A percentile compares a stretch with the other conserved stretches of the same genome.
Conservation (phyloP, 1,140 invertebrate species). For the Whitmania pigra region DNA sequence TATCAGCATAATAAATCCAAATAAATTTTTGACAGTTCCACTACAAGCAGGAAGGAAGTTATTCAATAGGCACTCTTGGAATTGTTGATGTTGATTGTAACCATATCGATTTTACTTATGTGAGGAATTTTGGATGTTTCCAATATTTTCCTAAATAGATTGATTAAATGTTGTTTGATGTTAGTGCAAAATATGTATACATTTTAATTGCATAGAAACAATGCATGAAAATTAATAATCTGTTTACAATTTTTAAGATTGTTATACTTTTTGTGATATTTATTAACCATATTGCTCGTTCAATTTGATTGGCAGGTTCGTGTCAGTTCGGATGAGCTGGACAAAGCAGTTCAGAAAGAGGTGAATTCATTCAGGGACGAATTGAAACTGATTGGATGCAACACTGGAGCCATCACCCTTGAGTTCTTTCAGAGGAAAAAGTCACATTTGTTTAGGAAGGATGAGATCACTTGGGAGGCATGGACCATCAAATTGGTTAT, state of each 20-base stretch:
- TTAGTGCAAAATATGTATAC: neutral
- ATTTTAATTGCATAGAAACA: neutral
- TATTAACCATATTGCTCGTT: neutral
- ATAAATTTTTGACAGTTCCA: constrained; percentile 51
- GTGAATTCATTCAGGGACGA: constrained; percentile 74
- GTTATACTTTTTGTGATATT: neutral
- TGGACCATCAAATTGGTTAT: constrained; percentile 85
- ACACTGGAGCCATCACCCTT: constrained; percentile 63
- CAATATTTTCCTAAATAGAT: neutral
- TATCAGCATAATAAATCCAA: neutral
- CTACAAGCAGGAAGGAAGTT: constrained; percentile 81
- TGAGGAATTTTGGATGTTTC: constrained; percentile 37
- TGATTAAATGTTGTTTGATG: neutral
- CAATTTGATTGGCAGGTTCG: constrained; percentile 50
- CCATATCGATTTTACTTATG: constrained; percentile 92
- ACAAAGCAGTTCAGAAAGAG: constrained; percentile 61
- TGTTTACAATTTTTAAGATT: neutral
- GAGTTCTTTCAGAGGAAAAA: constrained; percentile 84
- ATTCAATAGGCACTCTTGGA: constrained; percentile 83
- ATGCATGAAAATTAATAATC: neutral
- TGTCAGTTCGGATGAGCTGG: constrained; percentile 67
- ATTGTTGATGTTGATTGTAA: constrained; percentile 91
- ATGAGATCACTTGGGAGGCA: constrained; percentile 90
- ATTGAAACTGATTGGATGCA: constrained; percentile 44
- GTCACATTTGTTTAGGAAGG: constrained; percentile 69